Evolutionary conservation across 2,797 vertebrate genomes (phyloP), one percentile per base, ranked within the genome.

Genomic region (Lycodopsis pacificus): DNA sequence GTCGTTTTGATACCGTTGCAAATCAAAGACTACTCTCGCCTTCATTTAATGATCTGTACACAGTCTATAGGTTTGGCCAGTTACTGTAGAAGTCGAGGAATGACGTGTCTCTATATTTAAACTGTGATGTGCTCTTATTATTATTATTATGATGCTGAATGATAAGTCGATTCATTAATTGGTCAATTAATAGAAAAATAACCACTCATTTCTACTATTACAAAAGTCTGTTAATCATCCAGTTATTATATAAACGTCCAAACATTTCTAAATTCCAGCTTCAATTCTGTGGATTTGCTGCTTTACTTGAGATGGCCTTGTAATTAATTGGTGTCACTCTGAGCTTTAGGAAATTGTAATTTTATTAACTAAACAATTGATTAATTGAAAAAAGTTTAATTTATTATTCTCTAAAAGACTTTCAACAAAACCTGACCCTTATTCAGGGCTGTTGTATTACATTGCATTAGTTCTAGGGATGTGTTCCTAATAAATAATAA

Each of bases 1-100:
- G 19, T 67, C 75, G 38, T 69, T 73, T 61, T 70, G 56, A 49
- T 53, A 51, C 58, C 7, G 48, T 63, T 64, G 32, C 15, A 71
- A 58, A 72, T 58, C 14, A 13, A 73, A 17, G 14, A 69, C 0
- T 0, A n/a, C n/a, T 25, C 15, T 10, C 40, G 40, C 25, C 14
- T 64, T 38, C 19, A 19, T 64, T 19, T 46, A 46, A 64, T 30
- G 61, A 63, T 63, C 38, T 42, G 42, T 15, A 27, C 15, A 54
- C 38, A 17, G 22, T 63, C 7, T 63, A 42, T 25, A 27, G 36
- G 34, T 22, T 61, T 13, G 9, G 1, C 2, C 27, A 53, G 44
- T 72, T 44, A 3, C 34, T 49, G 12, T 22, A 63, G 25, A 19
- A 69, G 20, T 72, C 3, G 15, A 44, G 38, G n/a, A 76, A 57